These are phyloP conservation scores for Tautogolabrus adspersus DNA, from an alignment of 2,113 vertebrate species.

Conservation along the genomic window DNA sequence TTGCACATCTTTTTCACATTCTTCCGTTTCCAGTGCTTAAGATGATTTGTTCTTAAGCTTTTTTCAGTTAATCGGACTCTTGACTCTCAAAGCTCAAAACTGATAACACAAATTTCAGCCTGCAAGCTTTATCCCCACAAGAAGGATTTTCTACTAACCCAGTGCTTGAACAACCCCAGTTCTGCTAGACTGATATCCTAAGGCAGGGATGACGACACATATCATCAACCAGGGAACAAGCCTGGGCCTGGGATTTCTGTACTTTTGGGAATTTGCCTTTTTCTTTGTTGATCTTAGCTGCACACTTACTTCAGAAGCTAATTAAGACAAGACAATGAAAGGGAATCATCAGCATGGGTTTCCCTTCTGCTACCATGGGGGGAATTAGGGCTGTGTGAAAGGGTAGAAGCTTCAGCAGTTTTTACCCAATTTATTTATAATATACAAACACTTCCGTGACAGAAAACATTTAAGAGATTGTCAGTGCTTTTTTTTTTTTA, in stretches of 20 bases:
- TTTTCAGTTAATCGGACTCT: background rate
- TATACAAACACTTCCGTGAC: background rate
- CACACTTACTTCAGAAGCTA: conserved; percentile 37
- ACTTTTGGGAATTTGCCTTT: conserved; percentile 68
- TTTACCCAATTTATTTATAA: conserved; percentile 4
- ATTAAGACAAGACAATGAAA: conserved; percentile 19
- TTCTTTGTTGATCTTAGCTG: conserved; percentile 62
- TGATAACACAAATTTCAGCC: conserved; percentile 26
- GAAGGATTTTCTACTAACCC: conserved; percentile 46
- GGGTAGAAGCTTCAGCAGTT: background rate
- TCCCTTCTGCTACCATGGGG: conserved; percentile 13
- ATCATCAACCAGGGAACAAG: conserved; percentile 78
- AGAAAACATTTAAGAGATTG: background rate
- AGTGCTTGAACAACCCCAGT: conserved; percentile 52
- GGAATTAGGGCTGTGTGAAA: conserved; percentile 37
- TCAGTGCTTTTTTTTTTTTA: background rate
- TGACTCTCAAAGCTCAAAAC: conserved; percentile 1
- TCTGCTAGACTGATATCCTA: conserved; percentile 75
- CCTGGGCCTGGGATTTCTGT: conserved; percentile 71
- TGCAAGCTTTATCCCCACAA: conserved; percentile 36
- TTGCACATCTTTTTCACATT: background rate
- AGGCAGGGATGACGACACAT: conserved; percentile 76
- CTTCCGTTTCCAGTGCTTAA: too few species aligned
- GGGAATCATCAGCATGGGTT: conserved; percentile 28
- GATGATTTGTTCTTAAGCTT: too few species aligned